Conservation (phyloP, 1,140 invertebrate species). For the Apis florea region DNA sequence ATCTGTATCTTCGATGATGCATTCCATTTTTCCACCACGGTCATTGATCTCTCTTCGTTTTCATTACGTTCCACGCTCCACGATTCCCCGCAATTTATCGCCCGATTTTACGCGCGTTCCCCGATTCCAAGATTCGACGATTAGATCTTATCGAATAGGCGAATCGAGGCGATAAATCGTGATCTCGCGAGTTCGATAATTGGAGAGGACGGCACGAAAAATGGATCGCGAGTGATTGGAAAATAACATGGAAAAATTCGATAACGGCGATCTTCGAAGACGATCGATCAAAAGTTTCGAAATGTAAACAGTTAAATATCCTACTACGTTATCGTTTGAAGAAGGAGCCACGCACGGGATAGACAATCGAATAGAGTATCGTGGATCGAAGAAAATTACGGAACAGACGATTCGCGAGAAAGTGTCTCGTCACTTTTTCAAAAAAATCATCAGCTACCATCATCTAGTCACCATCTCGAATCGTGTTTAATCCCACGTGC, state of each 20-base stretch:
- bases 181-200: too few species aligned
- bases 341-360: fast-evolving
- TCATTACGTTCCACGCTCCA: too few species aligned
- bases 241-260: background rate
- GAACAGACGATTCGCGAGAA: too few species aligned
- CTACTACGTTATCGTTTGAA: background rate
- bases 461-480: too few species aligned
- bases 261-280: background rate
- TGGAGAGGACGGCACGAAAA: too few species aligned
- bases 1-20: constrained; percentile 37
- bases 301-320: background rate
- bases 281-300: background rate
- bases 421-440: too few species aligned
- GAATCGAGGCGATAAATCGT: background rate
- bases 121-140: background rate
- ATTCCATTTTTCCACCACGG: constrained; percentile 3
- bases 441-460: too few species aligned
- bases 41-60: constrained; percentile 28
- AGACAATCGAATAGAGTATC: too few species aligned
- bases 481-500: too few species aligned
- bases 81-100: background rate
- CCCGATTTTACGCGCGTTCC: constrained; percentile 2
- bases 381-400: too few species aligned
- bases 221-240: too few species aligned
- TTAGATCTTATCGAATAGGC: constrained; percentile 17